A percentile compares a stretch with the other conserved stretches of the same genome.
phyloP scores from a whole-genome alignment of 1,140 invertebrate genomes.

The Whitmania pigra region DNA sequence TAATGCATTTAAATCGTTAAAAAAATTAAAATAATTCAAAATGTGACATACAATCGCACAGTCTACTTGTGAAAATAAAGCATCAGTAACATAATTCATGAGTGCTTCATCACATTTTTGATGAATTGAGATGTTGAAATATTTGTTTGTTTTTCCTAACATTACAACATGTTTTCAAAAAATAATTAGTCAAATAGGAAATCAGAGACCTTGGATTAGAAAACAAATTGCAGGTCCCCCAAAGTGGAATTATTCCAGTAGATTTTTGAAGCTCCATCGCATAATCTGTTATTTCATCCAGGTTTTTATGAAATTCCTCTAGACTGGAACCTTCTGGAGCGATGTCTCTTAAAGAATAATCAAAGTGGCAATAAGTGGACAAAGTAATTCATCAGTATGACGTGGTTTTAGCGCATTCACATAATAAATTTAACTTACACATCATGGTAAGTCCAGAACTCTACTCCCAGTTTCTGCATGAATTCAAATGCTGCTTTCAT shows the following conservation, averaged over 20 bases:
- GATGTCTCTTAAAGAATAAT: conserved; percentile 35
- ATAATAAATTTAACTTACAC: conserved; percentile 31
- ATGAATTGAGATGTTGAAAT: no score
- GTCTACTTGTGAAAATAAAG: no score
- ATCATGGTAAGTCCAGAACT: conserved; percentile 55
- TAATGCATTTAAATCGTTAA: no score
- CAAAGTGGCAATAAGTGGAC: neutral
- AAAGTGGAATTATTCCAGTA: conserved; percentile 50
- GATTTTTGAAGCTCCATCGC: conserved; percentile 48
- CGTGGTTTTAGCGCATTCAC: neutral
- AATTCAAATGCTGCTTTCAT: conserved; percentile 54
- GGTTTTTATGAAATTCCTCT: conserved; percentile 47
- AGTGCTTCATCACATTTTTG: no score
- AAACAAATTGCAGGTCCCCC: conserved; percentile 53
- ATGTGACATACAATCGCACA: no score
- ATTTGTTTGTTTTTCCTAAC: no score
- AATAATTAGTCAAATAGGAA: conserved; percentile 20
- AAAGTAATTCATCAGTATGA: neutral
- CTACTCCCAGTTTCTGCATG: conserved; percentile 51
- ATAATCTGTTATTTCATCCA: conserved; percentile 50
- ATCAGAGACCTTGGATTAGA: conserved; percentile 45
- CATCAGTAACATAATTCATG: no score
- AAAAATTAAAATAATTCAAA: no score
- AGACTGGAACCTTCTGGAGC: conserved; percentile 38
- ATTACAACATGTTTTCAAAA: no score